A percentile compares a stretch with the other conserved stretches of the same genome.
These are phyloP conservation scores for Mythimna pallens DNA, from an alignment of 2,888 invertebrate genomes.

Conservation along the genomic window DNA sequence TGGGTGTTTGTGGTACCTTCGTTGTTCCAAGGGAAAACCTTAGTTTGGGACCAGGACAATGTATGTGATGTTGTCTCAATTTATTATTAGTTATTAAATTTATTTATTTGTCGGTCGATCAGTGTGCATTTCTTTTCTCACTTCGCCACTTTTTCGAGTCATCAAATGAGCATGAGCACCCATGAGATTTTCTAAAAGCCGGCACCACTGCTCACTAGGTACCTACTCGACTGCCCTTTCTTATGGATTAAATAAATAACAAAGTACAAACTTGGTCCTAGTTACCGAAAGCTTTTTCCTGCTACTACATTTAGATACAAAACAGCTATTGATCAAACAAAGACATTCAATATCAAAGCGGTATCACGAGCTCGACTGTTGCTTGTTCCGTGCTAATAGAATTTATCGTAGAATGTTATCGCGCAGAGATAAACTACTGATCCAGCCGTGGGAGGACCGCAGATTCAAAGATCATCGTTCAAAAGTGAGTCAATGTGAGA, in stretches of 20 bases:
- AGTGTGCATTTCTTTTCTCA: too few relatives aligned
- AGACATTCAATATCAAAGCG: conserved; percentile 41
- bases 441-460: conserved; percentile 93
- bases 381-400: conserved; percentile 44
- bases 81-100: too few relatives aligned
- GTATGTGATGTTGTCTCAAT: too few relatives aligned
- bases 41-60: too few relatives aligned
- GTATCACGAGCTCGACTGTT: conserved; percentile 46
- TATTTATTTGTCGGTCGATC: too few relatives aligned
- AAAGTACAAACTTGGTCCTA: neutral
- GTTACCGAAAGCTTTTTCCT: conserved; percentile 23
- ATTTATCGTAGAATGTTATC: conserved; percentile 89
- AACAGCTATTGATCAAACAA: conserved; percentile 48
- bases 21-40: too few relatives aligned
- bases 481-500: conserved; percentile 87
- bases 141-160: too few relatives aligned
- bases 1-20: too few relatives aligned
- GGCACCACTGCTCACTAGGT: too few relatives aligned
- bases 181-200: too few relatives aligned
- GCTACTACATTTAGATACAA: conserved; percentile 30
- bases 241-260: conserved; percentile 10
- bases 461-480: conserved; percentile 93
- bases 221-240: neutral
- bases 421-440: conserved; percentile 92
- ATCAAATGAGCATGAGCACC: too few relatives aligned